Percentiles rank a stretch among this genome's conserved stretches.
These are phyloP conservation scores for Ichneumon xanthorius DNA, from an alignment of 2,888 invertebrate genomes.

Conservation along the genomic window DNA sequence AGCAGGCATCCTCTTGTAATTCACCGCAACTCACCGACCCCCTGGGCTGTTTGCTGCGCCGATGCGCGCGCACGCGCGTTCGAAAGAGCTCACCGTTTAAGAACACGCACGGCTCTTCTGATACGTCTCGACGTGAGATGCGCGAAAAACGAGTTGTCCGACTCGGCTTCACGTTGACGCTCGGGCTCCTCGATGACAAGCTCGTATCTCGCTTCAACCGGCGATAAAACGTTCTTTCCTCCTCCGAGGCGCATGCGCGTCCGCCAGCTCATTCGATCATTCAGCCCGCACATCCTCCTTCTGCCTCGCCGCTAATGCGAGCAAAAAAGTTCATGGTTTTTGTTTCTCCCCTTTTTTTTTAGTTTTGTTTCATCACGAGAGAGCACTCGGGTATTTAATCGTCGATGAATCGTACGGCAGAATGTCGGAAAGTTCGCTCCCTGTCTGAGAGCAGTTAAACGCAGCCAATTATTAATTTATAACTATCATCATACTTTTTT, in stretches of 20 bases:
- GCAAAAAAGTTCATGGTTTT: slow-evolving; percentile 21
- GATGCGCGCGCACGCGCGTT: slow-evolving; percentile 9
- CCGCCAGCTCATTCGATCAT: slow-evolving; percentile 23
- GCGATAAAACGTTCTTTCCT: slow-evolving; percentile 25
- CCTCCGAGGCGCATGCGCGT: slow-evolving; percentile 19
- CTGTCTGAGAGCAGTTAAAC: slow-evolving; percentile 33
- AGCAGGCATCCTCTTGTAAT: slow-evolving; percentile 58
- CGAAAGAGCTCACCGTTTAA: slow-evolving; percentile 57
- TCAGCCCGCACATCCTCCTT: slow-evolving; percentile 5
- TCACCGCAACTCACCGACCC: slow-evolving; percentile 51
- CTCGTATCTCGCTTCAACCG: slow-evolving; percentile 1
- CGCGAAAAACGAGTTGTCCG: slow-evolving; percentile 61
- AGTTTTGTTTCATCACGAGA: background rate
- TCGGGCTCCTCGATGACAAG: slow-evolving; percentile 49
- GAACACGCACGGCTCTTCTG: slow-evolving; percentile 27
- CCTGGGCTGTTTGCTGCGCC: slow-evolving; percentile 38
- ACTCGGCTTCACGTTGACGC: slow-evolving; percentile 45
- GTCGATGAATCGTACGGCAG: slow-evolving; percentile 44
- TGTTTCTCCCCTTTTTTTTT: slow-evolving; percentile 4
- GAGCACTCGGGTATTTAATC: slow-evolving; percentile 51
- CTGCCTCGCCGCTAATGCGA: slow-evolving; percentile 43
- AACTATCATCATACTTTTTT: background rate
- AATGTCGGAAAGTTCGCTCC: slow-evolving; percentile 44
- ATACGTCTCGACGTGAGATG: slow-evolving; percentile 49
- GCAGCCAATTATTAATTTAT: slow-evolving; percentile 46